Evolutionary conservation across 2,888 invertebrate species (phyloP), one percentile per base, ranked within the genome.

Genomic region (Lobophora halterata): DNA sequence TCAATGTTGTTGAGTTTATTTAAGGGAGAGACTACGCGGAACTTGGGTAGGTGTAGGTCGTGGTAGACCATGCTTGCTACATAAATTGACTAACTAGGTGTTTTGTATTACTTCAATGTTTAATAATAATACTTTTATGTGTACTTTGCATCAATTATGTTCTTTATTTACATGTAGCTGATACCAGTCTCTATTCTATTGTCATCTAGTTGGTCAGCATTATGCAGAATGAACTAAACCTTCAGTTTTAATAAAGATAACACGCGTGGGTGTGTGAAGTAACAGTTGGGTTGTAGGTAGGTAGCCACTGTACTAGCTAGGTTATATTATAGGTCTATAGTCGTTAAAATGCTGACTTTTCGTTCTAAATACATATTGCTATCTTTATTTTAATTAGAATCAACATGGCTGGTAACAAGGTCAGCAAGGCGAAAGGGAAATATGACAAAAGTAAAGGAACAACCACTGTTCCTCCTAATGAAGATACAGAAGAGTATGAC

Each of bases 21-120:
- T 73, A 70, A 82, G 87, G 87, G 87, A 87, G 87, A 87, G 87
- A 87, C 87, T 71, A 60, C 58, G 70, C 58, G 55, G 64, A 60
- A 60, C 60, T 72, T 65, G 59, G 69, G 50, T 71, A 65, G 67
- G 68, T 71, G 65, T 63, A 56, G 53, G 59, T 71, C 63, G 56
- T 65, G 66, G 55, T 66, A 52, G 65, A 58, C 66, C 78, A 82
- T 80, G 79, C 78, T 70, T 55, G 67, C 47, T 42, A 43, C 40
- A 34, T 37, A 35, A 24, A 49, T 46, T 18, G 46, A 38, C 45
- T 42, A 29, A 39, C 26, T 46, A 5, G 24, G 21, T 32, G 25
- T 35, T 25, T 21, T 20, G 23, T 32, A 31, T 20, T 28, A 21
- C 24, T 25, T 20, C 6, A 27, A 7, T 26, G 24, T 30, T 5